Evolutionary conservation across 2,888 invertebrate species (phyloP), one percentile per base, ranked within the genome.

Genomic region (Pelosia muscerda): DNA sequence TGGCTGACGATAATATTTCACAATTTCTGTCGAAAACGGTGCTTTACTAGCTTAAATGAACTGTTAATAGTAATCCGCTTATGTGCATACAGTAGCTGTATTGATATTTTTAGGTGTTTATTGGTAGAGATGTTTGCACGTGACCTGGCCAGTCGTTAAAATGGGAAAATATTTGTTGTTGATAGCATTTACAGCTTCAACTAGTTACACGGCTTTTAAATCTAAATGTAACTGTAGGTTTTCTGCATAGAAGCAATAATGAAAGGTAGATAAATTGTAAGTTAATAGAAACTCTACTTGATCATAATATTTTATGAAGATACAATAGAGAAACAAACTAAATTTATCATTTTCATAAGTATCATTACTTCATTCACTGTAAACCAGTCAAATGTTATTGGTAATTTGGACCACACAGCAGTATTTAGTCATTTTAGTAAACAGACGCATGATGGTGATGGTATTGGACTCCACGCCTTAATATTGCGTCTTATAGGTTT

Each of bases 61-160:
- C 66, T 76, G 75, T 66, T 77, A 76, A 72, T 71, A 68, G 70
- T 78, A 72, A 78, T 74, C 78, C 66, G 74, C 73, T 74, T 75
- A 79, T 58, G 28, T 59, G 68, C 67, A 62, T 69, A 57, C 58
- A 70, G 70, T 70, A 62, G 69, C 57, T 61, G 69, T 66, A 54
- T 66, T 58, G 53, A 13, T 58, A 54, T 71, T 72, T 67, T 76
- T 66, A 70, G 64, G 56, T 60, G 66, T 70, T 70, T 58, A 67
- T 56, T 31, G 67, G 74, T 61, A 65, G 70, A 65, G 68, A 63
- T 63, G 64, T 72, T 71, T 31, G 70, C 56, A 53, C 28, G 60
- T 64, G 80, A 69, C 74, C 74, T 73, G 72, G 76, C 31, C 22
- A 38, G 25, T 19, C 66, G 65, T 72, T 69, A 68, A 75, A 73